Evolutionary conservation across 2,797 vertebrate genomes (phyloP), one percentile per base, ranked within the genome.

Genomic region (Clarias laeviceps): DNA sequence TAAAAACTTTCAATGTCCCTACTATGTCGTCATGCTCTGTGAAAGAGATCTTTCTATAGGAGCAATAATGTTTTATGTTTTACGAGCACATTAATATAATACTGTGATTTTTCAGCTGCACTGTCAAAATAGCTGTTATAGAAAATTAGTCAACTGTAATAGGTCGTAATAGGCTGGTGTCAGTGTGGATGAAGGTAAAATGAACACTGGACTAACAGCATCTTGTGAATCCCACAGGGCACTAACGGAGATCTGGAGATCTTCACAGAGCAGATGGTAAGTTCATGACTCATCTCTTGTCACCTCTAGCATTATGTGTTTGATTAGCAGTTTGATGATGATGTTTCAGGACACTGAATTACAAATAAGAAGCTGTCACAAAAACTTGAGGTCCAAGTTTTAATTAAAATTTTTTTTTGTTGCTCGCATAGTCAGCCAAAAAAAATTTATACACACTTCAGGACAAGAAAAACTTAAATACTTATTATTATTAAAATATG

Each of bases 181-280:
- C 14, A 18, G 24, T 27, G 14, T 2, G 12, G 15, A 20, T 70
- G 45, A 27, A 57, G 17, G 1, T 18, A 18, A 18, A 69, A 62
- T 27, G 20, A 61, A 72, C 8, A 68, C 0, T 73, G 22, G 29
- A 29, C 32, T 14, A 4, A 40, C 1, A 14, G 20, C 88, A 61
- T 62, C 14, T 1, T 86, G 80, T 74, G 57, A 85, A 59, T 90
- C 66, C 62, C 64, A 64, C 93, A 99, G 98, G 97, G 97, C 5
- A 96, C 97, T 0, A 96, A 96, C 61, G 94, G 94, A 56, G 97
- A 97, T 89, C 95, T 99, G 91, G 96, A 98, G 82, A 97, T 99
- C 91, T 99, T 99, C 93, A 98, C 97, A 0, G 97, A 99, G 86
- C 98, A 99, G 93, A 99, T 99, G 98, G 98, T 99, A 93, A 95